Evolutionary conservation across 1,140 invertebrate genomes (phyloP), one percentile per base, ranked within the genome.

Genomic region (Zophobas atratus): DNA sequence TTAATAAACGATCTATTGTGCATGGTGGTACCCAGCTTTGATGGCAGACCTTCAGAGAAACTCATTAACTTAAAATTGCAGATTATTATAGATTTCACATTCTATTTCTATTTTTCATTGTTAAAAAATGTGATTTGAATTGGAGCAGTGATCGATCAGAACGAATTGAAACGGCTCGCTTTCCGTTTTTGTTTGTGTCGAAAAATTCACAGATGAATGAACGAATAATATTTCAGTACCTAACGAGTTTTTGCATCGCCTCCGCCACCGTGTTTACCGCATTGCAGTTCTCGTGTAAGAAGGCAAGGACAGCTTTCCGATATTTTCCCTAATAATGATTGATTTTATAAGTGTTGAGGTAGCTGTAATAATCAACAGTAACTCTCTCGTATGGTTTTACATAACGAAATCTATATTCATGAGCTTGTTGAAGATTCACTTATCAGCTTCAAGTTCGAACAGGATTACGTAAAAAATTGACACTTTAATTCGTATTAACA

Each of bases 361-460:
- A 56, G 20, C 20, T 20, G 20, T 77, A 63, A 73, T 77, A 74
- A 73, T 48, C 79, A 75, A 73, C 75, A 67, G 43, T 67, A 32
- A 20, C 20, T 36, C 6, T 67, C 1, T 41, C 43, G 39, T 43
- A 78, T 51, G 49, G 74, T 67, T 48, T 73, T 73, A 80, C 76
- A 73, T 78, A 80, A 79, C 74, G 74, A 79, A 74, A 81, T 81
- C 56, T 75, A 81, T 81, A 81, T 81, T 81, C 80, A 81, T 81
- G 75, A 79, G 77, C 35, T 35, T 77, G 77, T 77, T 77, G 71
- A 81, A 81, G 79, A 81, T 81, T 81, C 80, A 79, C 77, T 77
- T 79, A 79, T 79, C 77, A 79, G 77, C 77, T 76, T 81, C 71
- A 75, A 78, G 77, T 81, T 81, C 77, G 79, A 67, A 79, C 77